A percentile compares a stretch with the other conserved stretches of the same genome.
phyloP scores from a whole-genome alignment of 2,888 invertebrate species.

The Xanthostigma xanthostigma region DNA sequence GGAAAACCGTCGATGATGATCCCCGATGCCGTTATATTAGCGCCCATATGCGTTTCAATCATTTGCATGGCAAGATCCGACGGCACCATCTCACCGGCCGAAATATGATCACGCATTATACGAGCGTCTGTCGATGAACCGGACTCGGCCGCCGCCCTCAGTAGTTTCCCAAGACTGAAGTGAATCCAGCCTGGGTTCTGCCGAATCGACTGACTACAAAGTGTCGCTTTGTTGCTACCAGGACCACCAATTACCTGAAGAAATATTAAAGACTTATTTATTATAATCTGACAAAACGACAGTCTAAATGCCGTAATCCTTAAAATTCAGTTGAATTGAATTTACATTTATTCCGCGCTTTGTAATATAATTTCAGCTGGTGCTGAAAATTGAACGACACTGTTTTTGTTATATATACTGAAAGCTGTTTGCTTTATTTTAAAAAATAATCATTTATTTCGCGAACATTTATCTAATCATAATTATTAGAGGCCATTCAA shows the following conservation, averaged over 20 bases:
- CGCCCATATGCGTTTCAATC: conserved; percentile 50
- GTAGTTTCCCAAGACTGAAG: conserved; percentile 61
- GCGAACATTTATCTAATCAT: too few relatives aligned
- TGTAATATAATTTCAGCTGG: too few relatives aligned
- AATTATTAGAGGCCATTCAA: too few relatives aligned
- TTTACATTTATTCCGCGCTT: too few relatives aligned
- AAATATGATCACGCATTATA: conserved; percentile 52
- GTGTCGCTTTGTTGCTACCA: conserved; percentile 73
- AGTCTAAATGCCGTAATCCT: too few relatives aligned
- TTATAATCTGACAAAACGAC: too few relatives aligned
- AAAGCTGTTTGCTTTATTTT: too few relatives aligned
- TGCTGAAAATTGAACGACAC: too few relatives aligned
- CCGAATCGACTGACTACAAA: conserved; percentile 58
- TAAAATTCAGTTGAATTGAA: too few relatives aligned
- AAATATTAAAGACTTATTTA: too few relatives aligned
- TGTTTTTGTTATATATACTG: too few relatives aligned
- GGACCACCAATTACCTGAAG: conserved; percentile 58
- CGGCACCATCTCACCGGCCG: conserved; percentile 68
- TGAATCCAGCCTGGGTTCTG: conserved; percentile 61
- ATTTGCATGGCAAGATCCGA: conserved; percentile 63
- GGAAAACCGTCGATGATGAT: conserved; percentile 92
- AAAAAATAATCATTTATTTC: too few relatives aligned
- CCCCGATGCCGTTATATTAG: conserved; percentile 48
- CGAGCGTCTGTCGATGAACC: conserved; percentile 43
- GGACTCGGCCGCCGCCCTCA: conserved; percentile 57